A percentile compares a stretch with the other conserved stretches of the same genome.
phyloP scores from a whole-genome alignment of 2,797 vertebrate genomes.

The Poecilia gillii region DNA sequence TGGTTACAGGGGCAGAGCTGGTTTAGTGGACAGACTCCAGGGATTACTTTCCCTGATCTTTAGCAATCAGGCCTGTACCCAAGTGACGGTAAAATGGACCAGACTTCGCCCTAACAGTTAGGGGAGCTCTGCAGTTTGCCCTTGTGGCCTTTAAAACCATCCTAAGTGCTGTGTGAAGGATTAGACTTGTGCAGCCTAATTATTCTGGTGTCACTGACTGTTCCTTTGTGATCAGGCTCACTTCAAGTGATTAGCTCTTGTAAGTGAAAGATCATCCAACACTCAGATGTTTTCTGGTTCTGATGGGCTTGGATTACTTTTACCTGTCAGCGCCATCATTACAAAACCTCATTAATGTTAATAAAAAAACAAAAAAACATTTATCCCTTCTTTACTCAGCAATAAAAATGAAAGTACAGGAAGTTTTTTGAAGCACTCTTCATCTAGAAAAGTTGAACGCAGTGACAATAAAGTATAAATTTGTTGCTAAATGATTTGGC shows the following conservation, averaged over 20 bases:
- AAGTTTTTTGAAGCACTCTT: background rate
- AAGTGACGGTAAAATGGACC: conserved; percentile 73
- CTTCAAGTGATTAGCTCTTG: conserved; percentile 66
- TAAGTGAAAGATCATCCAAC: conserved; percentile 46
- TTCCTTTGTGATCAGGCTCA: conserved; percentile 68
- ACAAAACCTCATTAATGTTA: background rate
- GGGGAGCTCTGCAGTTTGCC: conserved; percentile 57
- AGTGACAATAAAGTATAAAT: background rate
- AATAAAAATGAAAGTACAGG: background rate
- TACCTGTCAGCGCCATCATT: conserved; percentile 10
- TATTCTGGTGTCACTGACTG: conserved; percentile 71
- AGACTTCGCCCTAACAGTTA: conserved; percentile 61
- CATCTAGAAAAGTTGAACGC: background rate
- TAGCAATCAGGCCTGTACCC: conserved; percentile 72
- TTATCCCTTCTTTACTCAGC: background rate
- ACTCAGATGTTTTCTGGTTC: conserved; percentile 15
- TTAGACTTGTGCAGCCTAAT: conserved; percentile 67
- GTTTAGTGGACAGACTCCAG: conserved; percentile 77
- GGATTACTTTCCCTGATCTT: conserved; percentile 75
- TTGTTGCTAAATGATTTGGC: background rate
- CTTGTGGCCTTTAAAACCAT: conserved; percentile 72
- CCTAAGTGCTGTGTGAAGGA: conserved; percentile 75
- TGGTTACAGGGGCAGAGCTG: conserved; percentile 79
- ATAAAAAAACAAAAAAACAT: background rate
- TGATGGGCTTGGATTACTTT: conserved; percentile 33